A percentile compares a stretch with the other conserved stretches of the same genome.
Evolutionary conservation across 1,140 invertebrate species (phyloP).

Genomic region (Mesaphorura yosii): DNA sequence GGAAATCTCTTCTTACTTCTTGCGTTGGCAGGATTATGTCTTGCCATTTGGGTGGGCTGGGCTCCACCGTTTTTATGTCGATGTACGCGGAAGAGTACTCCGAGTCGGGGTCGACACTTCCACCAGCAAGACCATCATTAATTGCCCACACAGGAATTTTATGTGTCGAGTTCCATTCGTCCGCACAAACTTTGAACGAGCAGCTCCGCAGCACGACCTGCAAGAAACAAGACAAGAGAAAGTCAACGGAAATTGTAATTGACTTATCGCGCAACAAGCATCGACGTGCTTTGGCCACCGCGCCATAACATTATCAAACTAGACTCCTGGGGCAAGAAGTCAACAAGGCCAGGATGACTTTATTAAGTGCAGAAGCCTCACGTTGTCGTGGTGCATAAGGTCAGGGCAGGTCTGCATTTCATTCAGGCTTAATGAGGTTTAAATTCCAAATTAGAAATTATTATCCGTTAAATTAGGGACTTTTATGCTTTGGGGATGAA

Average conservation of each 20-base stretch:
- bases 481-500: too few species aligned
- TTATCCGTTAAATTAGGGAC: too few species aligned
- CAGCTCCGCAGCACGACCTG: constrained; percentile 29
- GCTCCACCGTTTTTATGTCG: constrained; percentile 22
- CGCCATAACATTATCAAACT: too few species aligned
- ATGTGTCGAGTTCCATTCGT: constrained; percentile 32
- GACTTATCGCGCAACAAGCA: too few species aligned
- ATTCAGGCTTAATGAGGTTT: too few species aligned
- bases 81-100: constrained; percentile 15
- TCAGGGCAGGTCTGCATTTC: too few species aligned
- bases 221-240: background rate
- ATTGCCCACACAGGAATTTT: constrained; percentile 30
- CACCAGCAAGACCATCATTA: constrained; percentile 28
- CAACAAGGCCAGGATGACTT: too few species aligned
- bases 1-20: constrained; percentile 26
- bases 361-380: too few species aligned
- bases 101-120: constrained; percentile 2
- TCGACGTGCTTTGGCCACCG: too few species aligned
- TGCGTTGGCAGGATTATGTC: constrained; percentile 26
- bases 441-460: too few species aligned
- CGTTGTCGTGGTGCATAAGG: too few species aligned
- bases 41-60: constrained; percentile 27
- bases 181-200: constrained; percentile 28
- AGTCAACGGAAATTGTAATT: background rate
- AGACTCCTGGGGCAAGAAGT: too few species aligned